These are phyloP conservation scores for Eutolmus rufibarbis DNA, from an alignment of 2,888 invertebrate genomes.

Conservation along the genomic window DNA sequence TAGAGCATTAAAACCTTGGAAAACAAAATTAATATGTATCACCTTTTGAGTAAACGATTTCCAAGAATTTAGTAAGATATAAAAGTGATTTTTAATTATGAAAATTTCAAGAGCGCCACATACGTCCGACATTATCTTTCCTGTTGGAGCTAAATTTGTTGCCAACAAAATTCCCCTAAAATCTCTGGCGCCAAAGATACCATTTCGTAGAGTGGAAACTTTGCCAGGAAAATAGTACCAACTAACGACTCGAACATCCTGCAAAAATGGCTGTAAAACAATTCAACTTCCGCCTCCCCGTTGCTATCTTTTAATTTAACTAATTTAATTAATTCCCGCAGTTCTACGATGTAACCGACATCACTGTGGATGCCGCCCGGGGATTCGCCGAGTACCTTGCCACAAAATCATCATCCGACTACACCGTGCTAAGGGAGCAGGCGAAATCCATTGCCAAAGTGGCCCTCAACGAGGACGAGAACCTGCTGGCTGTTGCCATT, in stretches of 20 bases:
- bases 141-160: not conserved
- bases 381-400: slow-evolving; percentile 60
- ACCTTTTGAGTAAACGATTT: not conserved
- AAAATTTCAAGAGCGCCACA: not conserved
- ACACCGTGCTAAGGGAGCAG: slow-evolving; percentile 57
- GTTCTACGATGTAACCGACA: slow-evolving; percentile 61
- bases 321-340: slow-evolving; percentile 48
- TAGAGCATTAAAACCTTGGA: not conserved
- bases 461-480: slow-evolving; percentile 61
- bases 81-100: not conserved
- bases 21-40: not conserved
- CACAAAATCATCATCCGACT: slow-evolving; percentile 54
- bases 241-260: not conserved
- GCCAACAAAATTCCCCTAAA: not conserved
- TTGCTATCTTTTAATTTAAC: not conserved
- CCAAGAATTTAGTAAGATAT: not conserved
- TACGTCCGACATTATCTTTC: not conserved
- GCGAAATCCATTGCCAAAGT: slow-evolving; percentile 61
- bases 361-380: slow-evolving; percentile 60
- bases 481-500: slow-evolving; percentile 61
- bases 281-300: not conserved
- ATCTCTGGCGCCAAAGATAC: not conserved
- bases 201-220: not conserved
- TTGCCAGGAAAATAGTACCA: not conserved
- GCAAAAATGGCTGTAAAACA: not conserved